Percentiles rank a stretch among this genome's conserved stretches.
phyloP scores from a whole-genome alignment of 2,113 vertebrate genomes.

The Ranitomeya variabilis region DNA sequence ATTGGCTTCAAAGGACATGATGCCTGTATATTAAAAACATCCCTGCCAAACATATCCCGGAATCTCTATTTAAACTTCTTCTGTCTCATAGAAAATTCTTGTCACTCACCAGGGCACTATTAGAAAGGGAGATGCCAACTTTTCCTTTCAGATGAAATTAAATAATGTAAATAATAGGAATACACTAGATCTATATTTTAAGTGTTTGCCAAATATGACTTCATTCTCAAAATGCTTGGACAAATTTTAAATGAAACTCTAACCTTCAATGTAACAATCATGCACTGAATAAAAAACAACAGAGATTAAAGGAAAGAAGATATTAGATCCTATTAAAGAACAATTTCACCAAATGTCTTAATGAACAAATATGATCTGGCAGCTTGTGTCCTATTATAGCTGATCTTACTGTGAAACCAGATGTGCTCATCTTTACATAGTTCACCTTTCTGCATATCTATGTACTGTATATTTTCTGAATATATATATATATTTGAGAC shows the following conservation, averaged over 20 bases:
- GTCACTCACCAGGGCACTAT: slow-evolving; percentile 39
- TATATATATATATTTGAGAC: background rate
- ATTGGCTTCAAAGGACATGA: slow-evolving; percentile 13
- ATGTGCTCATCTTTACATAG: background rate
- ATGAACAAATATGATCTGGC: background rate
- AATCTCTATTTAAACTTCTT: slow-evolving; percentile 36
- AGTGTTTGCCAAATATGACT: slow-evolving; percentile 43
- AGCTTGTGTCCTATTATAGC: background rate
- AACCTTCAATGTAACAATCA: slow-evolving; percentile 22
- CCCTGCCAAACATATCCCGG: slow-evolving; percentile 42
- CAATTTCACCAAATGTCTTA: background rate
- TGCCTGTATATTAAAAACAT: slow-evolving; percentile 1
- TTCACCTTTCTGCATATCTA: background rate
- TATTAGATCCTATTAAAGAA: background rate
- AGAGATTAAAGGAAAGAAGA: background rate
- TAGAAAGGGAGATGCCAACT: slow-evolving; percentile 37
- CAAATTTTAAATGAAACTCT: slow-evolving; percentile 43
- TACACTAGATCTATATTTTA: slow-evolving; percentile 37
- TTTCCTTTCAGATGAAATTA: slow-evolving; percentile 45
- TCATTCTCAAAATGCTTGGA: slow-evolving; percentile 18
- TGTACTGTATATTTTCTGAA: background rate
- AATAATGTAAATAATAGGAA: slow-evolving; percentile 49
- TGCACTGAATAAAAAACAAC: background rate
- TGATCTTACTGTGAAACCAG: background rate
- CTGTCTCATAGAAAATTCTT: slow-evolving; percentile 44